phyloP scores from a whole-genome alignment of 1,140 invertebrate genomes.

The Drosophila guanche region DNA sequence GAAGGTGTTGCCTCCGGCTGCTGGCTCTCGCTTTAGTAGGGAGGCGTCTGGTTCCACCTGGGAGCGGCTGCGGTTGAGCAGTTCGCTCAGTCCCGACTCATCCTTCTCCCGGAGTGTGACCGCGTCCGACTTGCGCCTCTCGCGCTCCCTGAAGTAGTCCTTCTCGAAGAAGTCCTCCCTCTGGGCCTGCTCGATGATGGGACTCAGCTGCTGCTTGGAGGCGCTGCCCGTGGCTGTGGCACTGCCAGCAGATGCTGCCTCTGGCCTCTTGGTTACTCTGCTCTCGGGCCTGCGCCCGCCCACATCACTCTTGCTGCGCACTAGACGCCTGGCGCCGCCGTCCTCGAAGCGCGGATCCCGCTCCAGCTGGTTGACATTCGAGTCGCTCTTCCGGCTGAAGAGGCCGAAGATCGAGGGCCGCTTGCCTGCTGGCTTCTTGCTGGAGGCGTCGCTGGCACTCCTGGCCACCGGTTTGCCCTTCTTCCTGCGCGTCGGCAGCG shows the following conservation, averaged over 20 bases:
- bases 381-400: slow-evolving; percentile 84
- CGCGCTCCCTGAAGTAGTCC: slow-evolving; percentile 72
- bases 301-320: slow-evolving; percentile 89
- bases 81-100: slow-evolving; percentile 66
- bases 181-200: slow-evolving; percentile 89
- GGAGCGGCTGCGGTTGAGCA: slow-evolving; percentile 67
- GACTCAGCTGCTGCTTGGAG: slow-evolving; percentile 87
- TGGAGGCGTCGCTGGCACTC: slow-evolving; percentile 85
- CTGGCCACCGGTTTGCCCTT: slow-evolving; percentile 76
- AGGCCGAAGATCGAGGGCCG: slow-evolving; percentile 86
- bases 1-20: not conserved
- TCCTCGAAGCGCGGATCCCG: slow-evolving; percentile 76
- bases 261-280: slow-evolving; percentile 26
- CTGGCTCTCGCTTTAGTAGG: slow-evolving; percentile 65
- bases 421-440: slow-evolving; percentile 75
- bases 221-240: slow-evolving; percentile 51
- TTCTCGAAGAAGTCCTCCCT: slow-evolving; percentile 87
- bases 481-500: slow-evolving; percentile 75
- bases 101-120: slow-evolving; percentile 79
- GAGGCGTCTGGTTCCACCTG: slow-evolving; percentile 66
- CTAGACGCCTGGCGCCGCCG: slow-evolving; percentile 68
- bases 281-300: slow-evolving; percentile 65
- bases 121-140: slow-evolving; percentile 78
- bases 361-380: slow-evolving; percentile 65
- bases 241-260: slow-evolving; percentile 12